These are phyloP conservation scores for Pangasius sanitwongsei DNA, from an alignment of 2,797 vertebrate species.

Conservation along the genomic window DNA sequence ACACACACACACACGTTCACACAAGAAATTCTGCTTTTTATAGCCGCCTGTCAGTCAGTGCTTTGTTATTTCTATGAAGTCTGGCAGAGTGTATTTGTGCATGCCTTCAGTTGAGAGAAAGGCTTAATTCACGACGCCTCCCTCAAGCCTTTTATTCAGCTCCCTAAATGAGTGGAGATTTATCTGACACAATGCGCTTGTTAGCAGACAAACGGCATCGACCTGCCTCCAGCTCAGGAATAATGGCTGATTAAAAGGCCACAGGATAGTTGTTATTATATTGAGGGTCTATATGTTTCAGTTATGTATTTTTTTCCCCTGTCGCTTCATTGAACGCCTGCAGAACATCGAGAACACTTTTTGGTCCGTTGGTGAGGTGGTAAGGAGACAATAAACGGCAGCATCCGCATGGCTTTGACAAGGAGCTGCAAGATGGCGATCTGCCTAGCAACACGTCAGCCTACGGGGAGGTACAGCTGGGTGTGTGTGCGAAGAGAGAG, in stretches of 20 bases:
- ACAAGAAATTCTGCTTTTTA: slow-evolving; percentile 42
- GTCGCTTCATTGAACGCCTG: neutral
- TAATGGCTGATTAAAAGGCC: slow-evolving; percentile 49
- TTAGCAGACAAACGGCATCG: slow-evolving; percentile 46
- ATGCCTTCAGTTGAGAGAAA: slow-evolving; percentile 35
- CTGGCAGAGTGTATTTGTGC: slow-evolving; percentile 46
- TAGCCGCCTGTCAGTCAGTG: slow-evolving; percentile 38
- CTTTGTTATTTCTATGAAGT: slow-evolving; percentile 53
- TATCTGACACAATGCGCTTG: slow-evolving; percentile 53
- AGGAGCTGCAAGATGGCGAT: slow-evolving; percentile 58
- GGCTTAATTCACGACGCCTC: slow-evolving; percentile 44
- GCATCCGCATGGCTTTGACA: slow-evolving; percentile 55
- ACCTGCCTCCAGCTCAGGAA: slow-evolving; percentile 39
- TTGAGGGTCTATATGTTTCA: slow-evolving; percentile 24
- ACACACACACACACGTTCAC: neutral
- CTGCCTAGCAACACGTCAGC: slow-evolving; percentile 65
- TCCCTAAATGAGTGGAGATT: slow-evolving; percentile 42
- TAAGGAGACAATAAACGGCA: slow-evolving; percentile 44
- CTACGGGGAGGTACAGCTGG: slow-evolving; percentile 56
- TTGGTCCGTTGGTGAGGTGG: slow-evolving; percentile 20
- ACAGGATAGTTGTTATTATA: slow-evolving; percentile 41
- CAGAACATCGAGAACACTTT: neutral
- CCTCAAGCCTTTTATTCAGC: slow-evolving; percentile 42
- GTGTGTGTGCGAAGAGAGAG: slow-evolving; percentile 41
- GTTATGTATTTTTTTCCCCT: neutral